These are phyloP conservation scores for Scarus forsteni DNA, from an alignment of 2,797 vertebrate genomes.

Conservation along the genomic window DNA sequence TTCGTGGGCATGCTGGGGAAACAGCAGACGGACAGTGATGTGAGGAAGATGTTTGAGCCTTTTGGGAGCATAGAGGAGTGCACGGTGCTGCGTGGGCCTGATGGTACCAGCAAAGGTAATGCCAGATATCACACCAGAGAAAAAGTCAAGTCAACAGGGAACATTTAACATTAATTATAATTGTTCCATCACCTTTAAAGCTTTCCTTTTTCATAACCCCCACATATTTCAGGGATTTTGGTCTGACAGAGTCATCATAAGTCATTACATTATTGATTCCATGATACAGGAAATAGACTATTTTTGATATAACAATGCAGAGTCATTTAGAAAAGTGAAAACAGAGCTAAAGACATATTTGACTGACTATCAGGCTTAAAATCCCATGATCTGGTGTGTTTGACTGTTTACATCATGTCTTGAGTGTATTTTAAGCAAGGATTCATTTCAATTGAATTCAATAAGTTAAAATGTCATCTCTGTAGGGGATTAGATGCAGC, in stretches of 20 bases:
- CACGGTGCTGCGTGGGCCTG: conserved; percentile 94
- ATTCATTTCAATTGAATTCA: too few relatives aligned
- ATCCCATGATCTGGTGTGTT: too few relatives aligned
- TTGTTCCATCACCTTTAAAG: not conserved
- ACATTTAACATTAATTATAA: not conserved
- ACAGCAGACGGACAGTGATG: conserved; percentile 93
- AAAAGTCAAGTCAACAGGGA: not conserved
- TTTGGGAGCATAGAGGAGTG: conserved; percentile 98
- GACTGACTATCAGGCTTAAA: too few relatives aligned
- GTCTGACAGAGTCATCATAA: not conserved
- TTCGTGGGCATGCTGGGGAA: conserved; percentile 99
- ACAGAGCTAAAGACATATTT: too few relatives aligned
- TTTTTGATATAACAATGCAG: too few relatives aligned
- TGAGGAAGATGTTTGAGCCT: conserved; percentile 95
- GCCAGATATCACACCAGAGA: not conserved
- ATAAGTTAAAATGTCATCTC: too few relatives aligned
- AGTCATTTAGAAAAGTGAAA: too few relatives aligned
- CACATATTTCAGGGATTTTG: not conserved
- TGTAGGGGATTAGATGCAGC: too few relatives aligned
- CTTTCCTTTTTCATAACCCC: not conserved
- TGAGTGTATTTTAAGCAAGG: too few relatives aligned
- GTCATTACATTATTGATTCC: too few relatives aligned
- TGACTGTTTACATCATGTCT: too few relatives aligned
- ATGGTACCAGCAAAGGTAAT: conserved; percentile 96
- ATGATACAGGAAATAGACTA: not conserved